These are phyloP conservation scores for Cherax quadricarinatus DNA, from an alignment of 1,140 invertebrate genomes.

Conservation along the genomic window DNA sequence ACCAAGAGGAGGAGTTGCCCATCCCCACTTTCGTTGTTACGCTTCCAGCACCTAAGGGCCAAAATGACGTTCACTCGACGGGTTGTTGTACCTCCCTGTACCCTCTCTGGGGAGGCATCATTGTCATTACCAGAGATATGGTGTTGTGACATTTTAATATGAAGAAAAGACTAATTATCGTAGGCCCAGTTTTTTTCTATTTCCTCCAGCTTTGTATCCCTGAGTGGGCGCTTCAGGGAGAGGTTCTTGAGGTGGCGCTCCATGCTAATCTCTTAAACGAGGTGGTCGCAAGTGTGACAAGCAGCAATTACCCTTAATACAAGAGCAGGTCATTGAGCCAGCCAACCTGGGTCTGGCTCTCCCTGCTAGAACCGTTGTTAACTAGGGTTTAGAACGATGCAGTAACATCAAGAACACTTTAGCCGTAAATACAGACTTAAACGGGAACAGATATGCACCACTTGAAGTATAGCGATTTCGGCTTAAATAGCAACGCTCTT, in stretches of 20 bases:
- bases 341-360: too few species aligned
- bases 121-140: conserved; percentile 70
- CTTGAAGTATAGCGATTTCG: too few species aligned
- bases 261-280: neutral
- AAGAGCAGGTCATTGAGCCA: neutral
- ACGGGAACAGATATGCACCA: too few species aligned
- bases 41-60: neutral
- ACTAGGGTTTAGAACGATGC: too few species aligned
- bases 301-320: neutral
- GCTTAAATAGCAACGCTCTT: too few species aligned
- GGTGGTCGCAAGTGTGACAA: neutral
- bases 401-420: too few species aligned
- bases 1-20: neutral
- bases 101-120: conserved; percentile 27
- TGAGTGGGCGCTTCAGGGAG: neutral
- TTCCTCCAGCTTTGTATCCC: neutral
- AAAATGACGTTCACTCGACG: neutral
- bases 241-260: neutral
- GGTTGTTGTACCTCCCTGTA: neutral
- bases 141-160: conserved; percentile 71
- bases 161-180: conserved; percentile 68
- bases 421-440: too few species aligned
- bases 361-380: too few species aligned
- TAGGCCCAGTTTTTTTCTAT: conserved; percentile 8
- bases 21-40: neutral